These are phyloP conservation scores for Archips crataeganus DNA, from an alignment of 2,888 invertebrate genomes.

Conservation along the genomic window DNA sequence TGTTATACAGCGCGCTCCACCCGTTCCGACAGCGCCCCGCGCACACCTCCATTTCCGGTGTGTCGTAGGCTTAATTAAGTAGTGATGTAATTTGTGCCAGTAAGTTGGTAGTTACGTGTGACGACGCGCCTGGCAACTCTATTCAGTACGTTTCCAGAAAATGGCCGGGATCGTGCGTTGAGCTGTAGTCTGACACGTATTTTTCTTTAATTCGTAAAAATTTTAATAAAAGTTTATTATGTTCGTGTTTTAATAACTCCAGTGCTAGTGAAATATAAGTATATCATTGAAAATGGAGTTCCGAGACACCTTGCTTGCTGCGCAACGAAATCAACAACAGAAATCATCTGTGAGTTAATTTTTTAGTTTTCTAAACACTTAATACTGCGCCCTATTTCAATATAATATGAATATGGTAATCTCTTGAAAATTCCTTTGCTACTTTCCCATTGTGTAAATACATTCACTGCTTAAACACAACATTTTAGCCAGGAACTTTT, in stretches of 20 bases:
- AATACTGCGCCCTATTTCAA: slow-evolving; percentile 42
- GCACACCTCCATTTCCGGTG: too few relatives aligned
- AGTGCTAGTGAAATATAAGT: slow-evolving; percentile 35
- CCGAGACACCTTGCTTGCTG: slow-evolving; percentile 79
- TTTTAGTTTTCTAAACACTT: slow-evolving; percentile 49
- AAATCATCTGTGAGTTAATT: slow-evolving; percentile 80
- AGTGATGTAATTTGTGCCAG: too few relatives aligned
- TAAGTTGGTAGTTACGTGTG: neutral
- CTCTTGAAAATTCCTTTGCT: neutral
- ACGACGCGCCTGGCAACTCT: slow-evolving; percentile 45
- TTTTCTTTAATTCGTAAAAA: slow-evolving; percentile 72
- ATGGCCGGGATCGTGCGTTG: slow-evolving; percentile 78
- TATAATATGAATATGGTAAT: slow-evolving; percentile 11
- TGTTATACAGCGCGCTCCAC: too few relatives aligned
- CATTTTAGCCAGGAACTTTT: slow-evolving; percentile 18
- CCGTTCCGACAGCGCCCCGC: too few relatives aligned
- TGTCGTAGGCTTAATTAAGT: too few relatives aligned
- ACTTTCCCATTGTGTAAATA: neutral
- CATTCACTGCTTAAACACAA: neutral
- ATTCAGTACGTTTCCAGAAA: slow-evolving; percentile 84
- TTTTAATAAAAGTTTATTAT: slow-evolving; percentile 62
- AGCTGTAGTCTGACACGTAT: slow-evolving; percentile 79
- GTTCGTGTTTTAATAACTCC: slow-evolving; percentile 23
- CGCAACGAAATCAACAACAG: slow-evolving; percentile 83
- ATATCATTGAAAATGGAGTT: slow-evolving; percentile 72